Conservation (phyloP, 1,140 invertebrate species). For the Holotrichia oblita region DNA sequence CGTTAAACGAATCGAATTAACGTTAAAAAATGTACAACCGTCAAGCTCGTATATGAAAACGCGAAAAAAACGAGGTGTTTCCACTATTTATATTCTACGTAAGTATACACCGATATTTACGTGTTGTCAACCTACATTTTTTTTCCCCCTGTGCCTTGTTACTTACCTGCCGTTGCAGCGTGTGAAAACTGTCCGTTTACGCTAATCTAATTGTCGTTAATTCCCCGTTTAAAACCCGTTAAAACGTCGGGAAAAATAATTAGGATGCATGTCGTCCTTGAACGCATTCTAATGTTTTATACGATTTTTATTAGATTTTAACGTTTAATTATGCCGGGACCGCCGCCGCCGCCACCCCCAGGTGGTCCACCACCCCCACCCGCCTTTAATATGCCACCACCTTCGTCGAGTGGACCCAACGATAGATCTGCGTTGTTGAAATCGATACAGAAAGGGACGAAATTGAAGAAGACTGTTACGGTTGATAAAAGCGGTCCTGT, state of each 20-base stretch:
- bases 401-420: slow-evolving; percentile 65
- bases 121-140: slow-evolving; percentile 13
- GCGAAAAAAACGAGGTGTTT: background rate
- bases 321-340: slow-evolving; percentile 60
- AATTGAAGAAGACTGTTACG: slow-evolving; percentile 86
- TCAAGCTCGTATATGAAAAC: background rate
- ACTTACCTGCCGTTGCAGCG: background rate
- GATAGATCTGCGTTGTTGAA: slow-evolving; percentile 75
- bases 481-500: slow-evolving; percentile 88
- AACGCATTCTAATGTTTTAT: background rate
- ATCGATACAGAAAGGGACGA: slow-evolving; percentile 83
- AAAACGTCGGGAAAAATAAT: background rate
- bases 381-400: slow-evolving; percentile 60
- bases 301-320: background rate
- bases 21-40: background rate
- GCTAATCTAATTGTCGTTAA: background rate
- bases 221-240: background rate
- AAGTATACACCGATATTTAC: background rate
- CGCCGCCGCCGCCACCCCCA: slow-evolving; percentile 70
- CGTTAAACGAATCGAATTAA: background rate
- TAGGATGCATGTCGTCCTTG: background rate
- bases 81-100: slow-evolving; percentile 1
- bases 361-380: slow-evolving; percentile 71
- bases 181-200: background rate
- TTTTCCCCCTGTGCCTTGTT: background rate